Conservation (phyloP, 2,113 vertebrate genomes). For the Porphyrio hochstetteri region DNA sequence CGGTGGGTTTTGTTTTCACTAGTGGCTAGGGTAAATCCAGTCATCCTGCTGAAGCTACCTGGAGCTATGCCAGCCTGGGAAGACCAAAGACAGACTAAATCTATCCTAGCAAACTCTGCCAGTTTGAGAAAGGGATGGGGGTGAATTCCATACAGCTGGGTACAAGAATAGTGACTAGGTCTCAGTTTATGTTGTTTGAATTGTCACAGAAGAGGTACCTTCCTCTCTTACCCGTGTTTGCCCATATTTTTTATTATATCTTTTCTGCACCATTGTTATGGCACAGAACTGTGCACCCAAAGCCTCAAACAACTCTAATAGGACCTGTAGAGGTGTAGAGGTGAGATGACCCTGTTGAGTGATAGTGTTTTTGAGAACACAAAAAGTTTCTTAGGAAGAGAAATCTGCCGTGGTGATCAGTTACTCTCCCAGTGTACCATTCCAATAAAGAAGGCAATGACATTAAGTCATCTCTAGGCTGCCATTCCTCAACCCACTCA, state of each 20-base stretch:
- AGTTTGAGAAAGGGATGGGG: background rate
- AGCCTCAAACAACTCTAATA: background rate
- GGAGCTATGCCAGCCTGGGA: background rate
- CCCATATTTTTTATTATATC: background rate
- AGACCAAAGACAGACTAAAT: background rate
- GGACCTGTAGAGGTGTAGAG: background rate
- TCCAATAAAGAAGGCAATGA: background rate
- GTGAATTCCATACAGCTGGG: background rate
- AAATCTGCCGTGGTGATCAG: background rate
- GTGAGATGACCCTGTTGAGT: background rate
- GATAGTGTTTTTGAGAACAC: background rate
- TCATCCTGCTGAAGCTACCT: background rate
- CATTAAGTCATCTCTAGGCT: background rate
- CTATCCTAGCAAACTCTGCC: background rate
- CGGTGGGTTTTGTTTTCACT: background rate
- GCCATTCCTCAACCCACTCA: background rate
- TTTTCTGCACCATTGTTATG: background rate
- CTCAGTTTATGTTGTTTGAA: background rate
- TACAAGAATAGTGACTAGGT: background rate
- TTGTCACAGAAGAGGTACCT: background rate
- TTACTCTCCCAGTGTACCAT: background rate
- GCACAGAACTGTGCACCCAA: background rate
- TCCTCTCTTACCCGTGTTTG: background rate
- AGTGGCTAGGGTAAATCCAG: background rate
- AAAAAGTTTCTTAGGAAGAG: background rate